Percentiles rank a stretch among this genome's conserved stretches.
Evolutionary conservation across 1,140 invertebrate genomes (phyloP).

Genomic region (Adoxophyes honmai): DNA sequence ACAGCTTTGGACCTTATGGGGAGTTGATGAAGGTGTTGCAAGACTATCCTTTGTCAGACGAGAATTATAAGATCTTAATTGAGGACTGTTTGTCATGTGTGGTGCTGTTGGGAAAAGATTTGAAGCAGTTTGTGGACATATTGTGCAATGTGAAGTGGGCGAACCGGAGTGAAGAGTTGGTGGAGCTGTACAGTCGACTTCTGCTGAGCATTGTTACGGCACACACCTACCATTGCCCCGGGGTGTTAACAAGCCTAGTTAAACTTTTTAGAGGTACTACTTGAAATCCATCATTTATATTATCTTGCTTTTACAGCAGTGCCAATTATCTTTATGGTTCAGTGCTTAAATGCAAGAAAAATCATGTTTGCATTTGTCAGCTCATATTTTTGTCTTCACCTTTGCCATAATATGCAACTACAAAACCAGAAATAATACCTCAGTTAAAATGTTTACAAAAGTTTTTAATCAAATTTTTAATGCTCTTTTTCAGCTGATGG

Average conservation of each 20-base stretch:
- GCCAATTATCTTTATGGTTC: not conserved
- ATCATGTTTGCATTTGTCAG: too few relatives aligned
- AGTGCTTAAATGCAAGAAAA: too few relatives aligned
- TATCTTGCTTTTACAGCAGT: not conserved
- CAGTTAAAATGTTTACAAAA: too few relatives aligned
- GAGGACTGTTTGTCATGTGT: slow-evolving; percentile 63
- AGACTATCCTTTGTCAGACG: slow-evolving; percentile 57
- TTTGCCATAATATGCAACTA: too few relatives aligned
- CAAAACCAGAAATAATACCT: too few relatives aligned
- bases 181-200: slow-evolving; percentile 58
- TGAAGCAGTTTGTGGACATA: slow-evolving; percentile 55
- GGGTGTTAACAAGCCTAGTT: slow-evolving; percentile 56
- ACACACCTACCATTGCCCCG: slow-evolving; percentile 65
- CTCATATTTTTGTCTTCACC: too few relatives aligned
- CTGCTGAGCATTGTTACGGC: slow-evolving; percentile 63
- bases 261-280: slow-evolving; percentile 64
- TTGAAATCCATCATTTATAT: not conserved
- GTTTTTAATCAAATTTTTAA: too few relatives aligned
- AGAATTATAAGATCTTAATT: slow-evolving; percentile 58
- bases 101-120: slow-evolving; percentile 55
- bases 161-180: slow-evolving; percentile 41
- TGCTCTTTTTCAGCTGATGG: slow-evolving; percentile 51
- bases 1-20: slow-evolving; percentile 48
- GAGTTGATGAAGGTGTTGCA: slow-evolving; percentile 63
- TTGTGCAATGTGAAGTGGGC: slow-evolving; percentile 64